These are phyloP conservation scores for Struthio camelus DNA, from an alignment of 2,113 vertebrate species.

Conservation along the genomic window DNA sequence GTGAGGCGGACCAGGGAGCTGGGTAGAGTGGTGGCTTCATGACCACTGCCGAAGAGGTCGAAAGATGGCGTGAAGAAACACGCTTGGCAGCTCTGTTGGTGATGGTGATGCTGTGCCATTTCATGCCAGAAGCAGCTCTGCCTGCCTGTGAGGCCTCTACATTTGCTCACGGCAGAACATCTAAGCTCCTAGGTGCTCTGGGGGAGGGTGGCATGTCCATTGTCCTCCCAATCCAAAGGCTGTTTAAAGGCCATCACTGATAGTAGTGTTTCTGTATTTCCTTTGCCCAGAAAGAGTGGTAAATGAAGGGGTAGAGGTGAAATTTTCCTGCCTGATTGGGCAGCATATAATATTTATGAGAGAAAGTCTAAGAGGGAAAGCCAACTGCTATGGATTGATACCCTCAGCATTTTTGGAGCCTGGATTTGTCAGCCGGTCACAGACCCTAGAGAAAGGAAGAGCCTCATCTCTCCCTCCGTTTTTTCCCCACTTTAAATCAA, in stretches of 20 bases:
- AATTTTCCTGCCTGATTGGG: not conserved
- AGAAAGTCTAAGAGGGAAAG: not conserved
- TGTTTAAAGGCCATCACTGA: not conserved
- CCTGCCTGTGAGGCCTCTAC: not conserved
- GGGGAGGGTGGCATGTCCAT: fast-evolving
- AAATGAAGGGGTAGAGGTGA: not conserved
- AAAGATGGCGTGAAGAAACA: too few species aligned
- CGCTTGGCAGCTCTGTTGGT: not conserved
- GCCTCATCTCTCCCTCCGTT: not conserved
- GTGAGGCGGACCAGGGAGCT: too few species aligned
- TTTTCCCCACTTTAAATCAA: not conserved
- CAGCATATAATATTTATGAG: not conserved
- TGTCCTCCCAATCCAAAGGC: not conserved
- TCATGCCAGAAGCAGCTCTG: too few species aligned
- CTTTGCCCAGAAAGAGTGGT: not conserved
- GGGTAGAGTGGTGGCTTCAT: too few species aligned
- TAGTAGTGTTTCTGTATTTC: not conserved
- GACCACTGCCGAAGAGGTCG: too few species aligned
- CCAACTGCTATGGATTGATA: not conserved
- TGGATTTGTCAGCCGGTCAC: not conserved
- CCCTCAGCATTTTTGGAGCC: not conserved
- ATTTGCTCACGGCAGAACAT: not conserved
- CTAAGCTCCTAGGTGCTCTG: not conserved
- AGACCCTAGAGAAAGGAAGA: not conserved
- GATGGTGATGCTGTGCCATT: too few species aligned